Percentiles rank a stretch among this genome's conserved stretches.
Evolutionary conservation across 2,113 vertebrate genomes (phyloP).

Genomic region (Sigmodon hispidus): DNA sequence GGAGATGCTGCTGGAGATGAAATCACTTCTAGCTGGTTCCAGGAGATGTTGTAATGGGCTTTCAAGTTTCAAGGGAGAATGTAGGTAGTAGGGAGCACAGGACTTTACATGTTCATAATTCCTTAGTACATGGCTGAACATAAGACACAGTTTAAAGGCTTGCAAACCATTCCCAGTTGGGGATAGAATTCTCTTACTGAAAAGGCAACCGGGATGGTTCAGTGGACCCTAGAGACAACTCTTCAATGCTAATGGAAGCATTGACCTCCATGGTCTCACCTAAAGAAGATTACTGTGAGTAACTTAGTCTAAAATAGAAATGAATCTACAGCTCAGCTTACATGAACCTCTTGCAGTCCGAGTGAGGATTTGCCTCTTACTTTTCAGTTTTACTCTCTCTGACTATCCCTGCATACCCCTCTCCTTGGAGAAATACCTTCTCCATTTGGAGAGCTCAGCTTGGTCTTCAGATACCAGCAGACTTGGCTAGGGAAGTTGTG

Average conservation of each 20-base stretch:
- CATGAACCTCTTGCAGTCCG: neutral
- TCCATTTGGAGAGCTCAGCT: neutral
- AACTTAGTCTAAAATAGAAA: neutral
- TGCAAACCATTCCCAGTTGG: conserved; percentile 10
- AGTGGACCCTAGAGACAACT: neutral
- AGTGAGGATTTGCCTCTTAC: neutral
- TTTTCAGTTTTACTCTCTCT: neutral
- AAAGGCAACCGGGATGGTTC: neutral
- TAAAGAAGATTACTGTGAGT: neutral
- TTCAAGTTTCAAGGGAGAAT: neutral
- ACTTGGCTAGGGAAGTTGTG: neutral
- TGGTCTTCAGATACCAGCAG: neutral
- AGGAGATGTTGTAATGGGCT: neutral
- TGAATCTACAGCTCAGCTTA: neutral
- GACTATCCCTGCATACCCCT: neutral
- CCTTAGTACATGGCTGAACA: neutral
- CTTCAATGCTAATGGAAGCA: neutral
- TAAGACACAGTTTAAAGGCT: neutral
- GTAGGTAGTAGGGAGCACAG: neutral
- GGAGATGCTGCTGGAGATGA: neutral
- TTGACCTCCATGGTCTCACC: neutral
- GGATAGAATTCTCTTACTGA: neutral
- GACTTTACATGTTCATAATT: neutral
- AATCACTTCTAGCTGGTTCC: neutral
- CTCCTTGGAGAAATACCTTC: neutral